Evolutionary conservation across 1,140 invertebrate species (phyloP).

Genomic region (Heliconius hermathena): DNA sequence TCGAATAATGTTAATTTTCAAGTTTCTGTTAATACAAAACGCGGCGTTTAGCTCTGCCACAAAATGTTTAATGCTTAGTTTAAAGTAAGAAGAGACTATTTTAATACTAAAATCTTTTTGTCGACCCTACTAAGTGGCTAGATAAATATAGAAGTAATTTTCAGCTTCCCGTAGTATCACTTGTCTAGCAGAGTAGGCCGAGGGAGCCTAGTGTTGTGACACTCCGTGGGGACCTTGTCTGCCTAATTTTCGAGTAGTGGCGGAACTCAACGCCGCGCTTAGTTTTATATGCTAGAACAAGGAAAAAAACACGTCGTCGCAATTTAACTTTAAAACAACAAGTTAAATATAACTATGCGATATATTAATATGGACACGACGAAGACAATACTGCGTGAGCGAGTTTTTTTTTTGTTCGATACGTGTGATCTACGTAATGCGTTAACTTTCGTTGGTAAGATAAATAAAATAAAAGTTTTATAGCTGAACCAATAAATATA

Average conservation of each 20-base stretch:
- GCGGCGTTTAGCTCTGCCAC: background rate
- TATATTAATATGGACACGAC: slow-evolving; percentile 21
- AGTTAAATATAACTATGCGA: slow-evolving; percentile 8
- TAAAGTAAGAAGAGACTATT: too few relatives aligned
- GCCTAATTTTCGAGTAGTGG: background rate
- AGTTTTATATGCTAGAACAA: too few relatives aligned
- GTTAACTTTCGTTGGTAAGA: background rate
- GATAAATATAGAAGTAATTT: too few relatives aligned
- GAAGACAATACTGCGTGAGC: slow-evolving; percentile 19
- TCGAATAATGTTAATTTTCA: background rate
- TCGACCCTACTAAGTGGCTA: too few relatives aligned
- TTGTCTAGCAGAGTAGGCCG: too few relatives aligned
- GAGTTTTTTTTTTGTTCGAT: slow-evolving; percentile 2
- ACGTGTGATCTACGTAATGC: slow-evolving; percentile 18
- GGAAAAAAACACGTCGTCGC: too few relatives aligned
- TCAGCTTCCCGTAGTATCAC: too few relatives aligned
- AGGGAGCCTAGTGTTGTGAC: too few relatives aligned
- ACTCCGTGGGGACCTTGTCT: too few relatives aligned
- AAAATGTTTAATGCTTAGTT: background rate
- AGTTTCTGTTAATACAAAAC: background rate
- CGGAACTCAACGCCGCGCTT: too few relatives aligned
- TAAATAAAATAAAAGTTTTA: background rate
- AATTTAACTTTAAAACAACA: background rate
- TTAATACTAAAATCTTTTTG: too few relatives aligned
- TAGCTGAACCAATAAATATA: background rate